These are phyloP conservation scores for Hypsopygia costalis DNA, from an alignment of 2,888 invertebrate species.

Conservation along the genomic window DNA sequence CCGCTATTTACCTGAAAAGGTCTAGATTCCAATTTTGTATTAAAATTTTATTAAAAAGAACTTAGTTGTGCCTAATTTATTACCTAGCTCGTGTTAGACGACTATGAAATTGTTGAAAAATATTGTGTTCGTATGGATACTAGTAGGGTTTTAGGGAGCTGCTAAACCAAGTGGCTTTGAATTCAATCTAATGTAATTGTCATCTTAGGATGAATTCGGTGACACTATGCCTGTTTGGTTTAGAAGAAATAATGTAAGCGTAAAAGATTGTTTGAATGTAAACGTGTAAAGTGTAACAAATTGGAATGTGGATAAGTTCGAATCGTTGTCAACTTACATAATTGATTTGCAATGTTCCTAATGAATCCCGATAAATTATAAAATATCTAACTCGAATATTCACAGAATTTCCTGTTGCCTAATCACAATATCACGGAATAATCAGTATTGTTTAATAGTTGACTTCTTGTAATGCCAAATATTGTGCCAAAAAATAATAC, in stretches of 20 bases:
- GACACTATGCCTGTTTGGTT: conserved; percentile 11
- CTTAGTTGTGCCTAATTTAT: conserved; percentile 37
- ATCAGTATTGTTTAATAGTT: conserved; percentile 16
- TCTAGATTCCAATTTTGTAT: conserved; percentile 11
- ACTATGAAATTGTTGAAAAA: conserved; percentile 24
- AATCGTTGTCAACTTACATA: conserved; percentile 6
- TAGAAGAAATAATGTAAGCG: conserved; percentile 19
- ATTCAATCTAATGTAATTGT: neutral
- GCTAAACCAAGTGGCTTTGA: conserved; percentile 8
- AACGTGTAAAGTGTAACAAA: conserved; percentile 27
- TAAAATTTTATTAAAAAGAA: conserved; percentile 13
- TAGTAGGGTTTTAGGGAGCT: conserved; percentile 27
- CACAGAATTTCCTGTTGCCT: conserved; percentile 11
- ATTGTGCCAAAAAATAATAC: conserved; percentile 62
- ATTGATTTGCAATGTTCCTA: conserved; percentile 13
- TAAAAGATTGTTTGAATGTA: conserved; percentile 38
- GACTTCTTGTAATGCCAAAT: conserved; percentile 48
- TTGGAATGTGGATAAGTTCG: conserved; percentile 7
- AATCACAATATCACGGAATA: conserved; percentile 8
- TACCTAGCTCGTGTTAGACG: conserved; percentile 30
- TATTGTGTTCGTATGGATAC: conserved; percentile 47
- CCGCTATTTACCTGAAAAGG: conserved; percentile 1
- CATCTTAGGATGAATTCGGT: neutral
- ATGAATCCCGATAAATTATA: conserved; percentile 9
- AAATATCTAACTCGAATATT: conserved; percentile 2